Evolutionary conservation across 2,888 invertebrate species (phyloP).

Genomic region (Onthophagus sagittarius): DNA sequence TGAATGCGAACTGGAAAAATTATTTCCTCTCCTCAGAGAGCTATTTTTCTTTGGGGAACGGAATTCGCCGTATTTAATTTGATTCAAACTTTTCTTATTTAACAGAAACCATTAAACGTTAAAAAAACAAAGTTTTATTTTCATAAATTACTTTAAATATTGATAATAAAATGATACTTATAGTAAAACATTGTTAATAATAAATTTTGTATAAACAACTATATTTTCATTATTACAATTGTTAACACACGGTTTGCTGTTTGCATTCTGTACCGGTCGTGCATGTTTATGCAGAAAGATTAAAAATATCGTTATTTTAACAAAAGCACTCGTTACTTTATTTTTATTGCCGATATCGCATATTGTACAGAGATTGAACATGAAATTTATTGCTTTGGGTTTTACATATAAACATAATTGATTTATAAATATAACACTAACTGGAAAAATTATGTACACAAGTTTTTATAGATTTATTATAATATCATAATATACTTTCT

Average conservation of each 20-base stretch:
- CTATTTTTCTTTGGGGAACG: not conserved
- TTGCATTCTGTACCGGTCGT: not conserved
- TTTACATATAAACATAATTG: too few species aligned
- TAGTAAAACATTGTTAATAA: not conserved
- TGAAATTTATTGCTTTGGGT: not conserved
- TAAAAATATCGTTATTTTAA: not conserved
- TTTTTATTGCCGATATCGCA: not conserved
- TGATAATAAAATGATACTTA: too few species aligned
- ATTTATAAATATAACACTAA: too few species aligned
- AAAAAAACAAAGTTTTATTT: not conserved
- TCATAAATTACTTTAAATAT: too few species aligned
- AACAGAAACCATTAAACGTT: not conserved
- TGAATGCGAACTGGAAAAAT: constrained; percentile 11
- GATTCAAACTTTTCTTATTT: not conserved
- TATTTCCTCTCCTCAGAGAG: constrained; percentile 4
- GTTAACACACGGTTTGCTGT: not conserved
- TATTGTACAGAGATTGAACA: not conserved
- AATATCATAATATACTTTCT: too few species aligned
- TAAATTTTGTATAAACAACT: not conserved
- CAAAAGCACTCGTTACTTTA: not conserved
- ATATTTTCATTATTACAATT: not conserved
- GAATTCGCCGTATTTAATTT: not conserved
- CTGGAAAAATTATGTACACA: too few species aligned
- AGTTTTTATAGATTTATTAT: too few species aligned
- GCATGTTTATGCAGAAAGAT: not conserved